These are phyloP conservation scores for Carassius gibelio DNA, from an alignment of 2,113 vertebrate species.

Conservation along the genomic window DNA sequence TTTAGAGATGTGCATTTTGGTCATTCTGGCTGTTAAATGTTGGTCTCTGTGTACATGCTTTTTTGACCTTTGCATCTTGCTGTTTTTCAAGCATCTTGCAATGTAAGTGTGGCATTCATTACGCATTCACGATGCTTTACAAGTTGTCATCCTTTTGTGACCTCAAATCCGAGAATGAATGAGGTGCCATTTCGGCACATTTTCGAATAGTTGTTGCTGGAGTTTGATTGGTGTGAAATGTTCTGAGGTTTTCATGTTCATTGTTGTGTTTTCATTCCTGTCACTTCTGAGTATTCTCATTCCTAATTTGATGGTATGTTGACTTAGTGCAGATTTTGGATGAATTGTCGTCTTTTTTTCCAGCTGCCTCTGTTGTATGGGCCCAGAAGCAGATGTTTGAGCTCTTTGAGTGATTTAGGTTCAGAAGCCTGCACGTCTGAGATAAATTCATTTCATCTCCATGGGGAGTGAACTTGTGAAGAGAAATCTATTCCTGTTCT, in stretches of 20 bases:
- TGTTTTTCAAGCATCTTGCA: neutral
- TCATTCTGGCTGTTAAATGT: too few relatives aligned
- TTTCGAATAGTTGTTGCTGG: neutral
- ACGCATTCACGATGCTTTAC: neutral
- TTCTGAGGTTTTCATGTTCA: neutral
- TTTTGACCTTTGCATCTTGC: neutral
- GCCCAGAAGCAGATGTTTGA: conserved; percentile 54
- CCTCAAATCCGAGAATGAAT: neutral
- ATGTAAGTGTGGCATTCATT: neutral
- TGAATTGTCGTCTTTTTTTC: conserved; percentile 46
- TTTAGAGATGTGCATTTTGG: neutral
- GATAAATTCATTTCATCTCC: conserved; percentile 58
- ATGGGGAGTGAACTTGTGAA: conserved; percentile 55
- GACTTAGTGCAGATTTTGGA: conserved; percentile 30
- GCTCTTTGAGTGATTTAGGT: conserved; percentile 59
- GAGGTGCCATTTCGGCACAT: neutral
- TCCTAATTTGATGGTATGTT: conserved; percentile 28
- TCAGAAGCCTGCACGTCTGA: conserved; percentile 56
- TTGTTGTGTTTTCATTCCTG: neutral
- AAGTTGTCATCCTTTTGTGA: neutral
- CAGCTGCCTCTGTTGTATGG: conserved; percentile 48
- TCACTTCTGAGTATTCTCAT: conserved; percentile 15
- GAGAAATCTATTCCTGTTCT: conserved; percentile 56
- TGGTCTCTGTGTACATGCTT: neutral
- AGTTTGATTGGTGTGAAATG: neutral